Percentiles rank a stretch among this genome's conserved stretches.
Conservation (phyloP, 1,140 invertebrate species). For the Goniozus legneri region DNA sequence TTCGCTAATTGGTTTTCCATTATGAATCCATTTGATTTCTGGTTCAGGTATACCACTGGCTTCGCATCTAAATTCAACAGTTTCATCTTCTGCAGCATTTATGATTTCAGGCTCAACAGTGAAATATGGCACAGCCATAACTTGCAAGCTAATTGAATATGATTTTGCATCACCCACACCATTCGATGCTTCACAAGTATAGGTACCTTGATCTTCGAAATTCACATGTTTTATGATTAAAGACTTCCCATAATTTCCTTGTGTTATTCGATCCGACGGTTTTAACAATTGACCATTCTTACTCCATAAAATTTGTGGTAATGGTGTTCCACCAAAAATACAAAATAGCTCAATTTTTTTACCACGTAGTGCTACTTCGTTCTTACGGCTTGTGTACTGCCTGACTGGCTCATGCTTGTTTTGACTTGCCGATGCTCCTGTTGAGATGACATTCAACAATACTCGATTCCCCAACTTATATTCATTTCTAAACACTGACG, state of each 20-base stretch:
- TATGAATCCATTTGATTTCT: slow-evolving; percentile 93
- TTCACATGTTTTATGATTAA: slow-evolving; percentile 80
- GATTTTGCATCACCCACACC: slow-evolving; percentile 80
- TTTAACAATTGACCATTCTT: slow-evolving; percentile 70
- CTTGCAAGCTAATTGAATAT: slow-evolving; percentile 77
- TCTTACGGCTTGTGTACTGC: slow-evolving; percentile 83
- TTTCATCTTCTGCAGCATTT: slow-evolving; percentile 89
- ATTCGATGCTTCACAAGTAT: slow-evolving; percentile 89
- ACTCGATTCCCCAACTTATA: slow-evolving; percentile 88
- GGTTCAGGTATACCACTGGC: slow-evolving; percentile 87
- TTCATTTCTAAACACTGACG: slow-evolving; percentile 81
- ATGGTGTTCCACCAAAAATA: slow-evolving; percentile 86
- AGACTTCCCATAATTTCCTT: slow-evolving; percentile 90
- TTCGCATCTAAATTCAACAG: slow-evolving; percentile 79
- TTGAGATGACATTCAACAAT: slow-evolving; percentile 71
- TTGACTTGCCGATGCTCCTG: slow-evolving; percentile 69
- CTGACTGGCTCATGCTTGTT: slow-evolving; percentile 73
- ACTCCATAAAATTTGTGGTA: slow-evolving; percentile 80
- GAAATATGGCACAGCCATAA: slow-evolving; percentile 88
- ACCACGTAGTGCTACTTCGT: slow-evolving; percentile 79
- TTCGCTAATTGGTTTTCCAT: slow-evolving; percentile 84
- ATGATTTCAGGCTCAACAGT: slow-evolving; percentile 84
- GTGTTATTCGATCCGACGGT: slow-evolving; percentile 71
- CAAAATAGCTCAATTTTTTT: slow-evolving; percentile 81
- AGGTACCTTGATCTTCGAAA: slow-evolving; percentile 82